These are phyloP conservation scores for Pseudochirops cupreus DNA, from an alignment of 2,797 vertebrate genomes.

Conservation along the genomic window DNA sequence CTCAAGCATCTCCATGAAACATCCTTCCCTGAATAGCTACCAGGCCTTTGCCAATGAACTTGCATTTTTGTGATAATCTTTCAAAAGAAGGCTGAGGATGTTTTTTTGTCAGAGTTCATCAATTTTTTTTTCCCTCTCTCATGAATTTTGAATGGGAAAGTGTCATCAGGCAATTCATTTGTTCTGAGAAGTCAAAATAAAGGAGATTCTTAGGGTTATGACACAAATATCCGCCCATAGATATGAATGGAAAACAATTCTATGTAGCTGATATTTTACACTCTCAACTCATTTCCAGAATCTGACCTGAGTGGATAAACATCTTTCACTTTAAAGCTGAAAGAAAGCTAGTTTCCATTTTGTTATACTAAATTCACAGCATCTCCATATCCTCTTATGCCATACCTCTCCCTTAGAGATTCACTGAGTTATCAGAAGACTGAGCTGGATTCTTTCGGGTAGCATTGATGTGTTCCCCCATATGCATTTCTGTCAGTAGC, in stretches of 20 bases:
- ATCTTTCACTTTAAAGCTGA: constrained; percentile 44
- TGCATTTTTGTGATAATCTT: constrained; percentile 3
- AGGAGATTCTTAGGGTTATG: constrained; percentile 23
- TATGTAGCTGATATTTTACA: constrained; percentile 11
- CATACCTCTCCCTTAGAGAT: constrained; percentile 10
- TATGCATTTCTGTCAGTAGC: constrained; percentile 13
- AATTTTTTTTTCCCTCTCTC: constrained; percentile 14
- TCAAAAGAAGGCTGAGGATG: not conserved
- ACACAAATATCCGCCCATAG: not conserved
- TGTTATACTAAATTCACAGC: not conserved
- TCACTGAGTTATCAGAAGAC: constrained; percentile 41
- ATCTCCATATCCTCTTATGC: not conserved
- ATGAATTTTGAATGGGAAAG: constrained; percentile 30
- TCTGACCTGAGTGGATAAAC: constrained; percentile 26
- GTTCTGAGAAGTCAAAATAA: constrained; percentile 46
- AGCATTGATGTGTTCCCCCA: constrained; percentile 23
- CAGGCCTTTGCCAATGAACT: constrained; percentile 4
- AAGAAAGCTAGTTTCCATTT: constrained; percentile 17
- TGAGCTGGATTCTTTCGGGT: constrained; percentile 34
- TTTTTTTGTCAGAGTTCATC: constrained; percentile 16
- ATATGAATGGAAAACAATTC: not conserved
- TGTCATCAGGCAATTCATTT: constrained; percentile 19
- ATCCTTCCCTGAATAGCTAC: constrained; percentile 8
- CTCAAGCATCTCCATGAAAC: not conserved
- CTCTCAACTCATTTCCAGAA: constrained; percentile 40